Evolutionary conservation across 2,888 invertebrate genomes (phyloP).

Genomic region (Volucella zonaria): DNA sequence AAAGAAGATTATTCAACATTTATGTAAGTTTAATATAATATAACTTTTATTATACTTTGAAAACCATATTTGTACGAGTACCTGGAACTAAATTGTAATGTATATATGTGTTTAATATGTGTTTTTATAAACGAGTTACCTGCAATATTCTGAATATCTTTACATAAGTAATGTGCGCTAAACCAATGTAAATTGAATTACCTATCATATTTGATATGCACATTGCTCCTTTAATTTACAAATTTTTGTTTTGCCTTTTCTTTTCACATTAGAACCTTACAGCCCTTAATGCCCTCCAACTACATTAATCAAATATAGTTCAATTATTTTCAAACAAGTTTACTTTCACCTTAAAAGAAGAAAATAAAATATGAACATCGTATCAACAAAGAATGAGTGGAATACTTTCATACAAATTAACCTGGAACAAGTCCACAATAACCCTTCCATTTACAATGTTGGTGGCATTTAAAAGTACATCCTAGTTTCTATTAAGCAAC

Average conservation of each 20-base stretch:
- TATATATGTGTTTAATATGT: too few relatives aligned
- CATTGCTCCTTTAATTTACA: constrained; percentile 17
- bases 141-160: too few relatives aligned
- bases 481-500: constrained; percentile 45
- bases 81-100: too few relatives aligned
- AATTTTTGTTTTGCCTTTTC: not conserved
- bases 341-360: constrained; percentile 62
- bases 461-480: constrained; percentile 68
- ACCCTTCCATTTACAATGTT: constrained; percentile 64
- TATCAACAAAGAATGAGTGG: constrained; percentile 10
- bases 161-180: too few relatives aligned
- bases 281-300: constrained; percentile 26
- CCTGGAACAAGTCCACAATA: constrained; percentile 24
- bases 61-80: too few relatives aligned
- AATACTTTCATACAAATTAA: constrained; percentile 55
- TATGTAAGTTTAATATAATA: too few relatives aligned
- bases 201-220: too few relatives aligned
- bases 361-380: constrained; percentile 13
- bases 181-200: too few relatives aligned
- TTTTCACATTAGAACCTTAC: not conserved
- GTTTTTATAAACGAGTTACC: too few relatives aligned
- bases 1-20: too few relatives aligned
- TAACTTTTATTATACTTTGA: too few relatives aligned
- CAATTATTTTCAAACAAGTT: constrained; percentile 66
- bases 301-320: constrained; percentile 63